A percentile compares a stretch with the other conserved stretches of the same genome.
Conservation (phyloP, 2,113 vertebrate genomes). For the Neomonachus schauinslandi region DNA sequence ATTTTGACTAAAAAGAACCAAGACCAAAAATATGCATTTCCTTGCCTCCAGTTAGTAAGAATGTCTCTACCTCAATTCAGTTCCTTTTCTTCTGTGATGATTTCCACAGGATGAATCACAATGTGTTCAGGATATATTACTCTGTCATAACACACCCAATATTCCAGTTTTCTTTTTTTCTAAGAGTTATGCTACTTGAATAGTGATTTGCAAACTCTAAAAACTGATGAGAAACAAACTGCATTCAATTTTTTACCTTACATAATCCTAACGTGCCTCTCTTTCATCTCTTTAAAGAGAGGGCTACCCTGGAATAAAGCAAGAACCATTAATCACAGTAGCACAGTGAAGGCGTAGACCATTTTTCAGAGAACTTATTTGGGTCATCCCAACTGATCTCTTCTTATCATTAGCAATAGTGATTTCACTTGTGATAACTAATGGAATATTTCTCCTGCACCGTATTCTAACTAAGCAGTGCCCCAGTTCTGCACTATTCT, state of each 20-base stretch:
- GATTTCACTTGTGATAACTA: slow-evolving; percentile 65
- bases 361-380: slow-evolving; percentile 53
- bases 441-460: slow-evolving; percentile 54
- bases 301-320: background rate
- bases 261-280: slow-evolving; percentile 6
- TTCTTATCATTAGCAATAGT: slow-evolving; percentile 67
- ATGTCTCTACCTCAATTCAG: background rate
- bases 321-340: slow-evolving; percentile 53
- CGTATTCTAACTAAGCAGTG: slow-evolving; percentile 56
- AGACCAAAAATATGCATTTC: background rate
- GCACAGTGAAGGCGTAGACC: background rate
- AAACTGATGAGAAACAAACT: slow-evolving; percentile 36
- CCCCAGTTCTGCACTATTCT: slow-evolving; percentile 69
- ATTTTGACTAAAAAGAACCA: background rate
- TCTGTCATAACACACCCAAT: background rate
- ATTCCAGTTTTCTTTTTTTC: slow-evolving; percentile 35
- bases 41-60: background rate
- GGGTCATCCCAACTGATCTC: slow-evolving; percentile 54
- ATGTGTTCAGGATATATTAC: slow-evolving; percentile 31
- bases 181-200: slow-evolving; percentile 1
- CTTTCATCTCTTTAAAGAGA: slow-evolving; percentile 42
- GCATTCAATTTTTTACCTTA: slow-evolving; percentile 41
- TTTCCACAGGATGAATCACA: slow-evolving; percentile 24
- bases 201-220: slow-evolving; percentile 49
- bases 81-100: background rate